Evolutionary conservation across 2,888 invertebrate species (phyloP), one percentile per base, ranked within the genome.

Genomic region (Chrysolina oricalcia): DNA sequence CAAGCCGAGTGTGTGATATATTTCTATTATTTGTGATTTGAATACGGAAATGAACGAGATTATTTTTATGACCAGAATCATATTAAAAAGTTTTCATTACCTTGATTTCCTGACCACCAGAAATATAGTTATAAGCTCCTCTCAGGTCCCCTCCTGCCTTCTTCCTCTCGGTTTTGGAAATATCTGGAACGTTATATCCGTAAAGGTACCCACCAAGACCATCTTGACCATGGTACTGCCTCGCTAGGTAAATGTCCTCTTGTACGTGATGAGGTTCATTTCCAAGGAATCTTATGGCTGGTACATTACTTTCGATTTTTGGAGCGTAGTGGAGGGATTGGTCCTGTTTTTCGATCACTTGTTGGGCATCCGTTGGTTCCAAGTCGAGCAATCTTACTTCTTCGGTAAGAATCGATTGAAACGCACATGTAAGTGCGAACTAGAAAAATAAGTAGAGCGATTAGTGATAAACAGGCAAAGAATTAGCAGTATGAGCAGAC

Each of bases 101-200:
- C 90, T 92, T 91, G 74, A 93, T 90, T 74, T 91, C 89, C 72
- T 92, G 90, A 21, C 92, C 92, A 76, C 92, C 91, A 80, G 91
- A 91, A 62, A 91, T 91, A 88, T 93, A 95, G 77, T 92, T 92
- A 87, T 94, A 95, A 10, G 93, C 91, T n/a, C 95, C 95, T 27
- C 90, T 89, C 19, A 95, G 92, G 72, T 92, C 91, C 19, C 95
- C 94, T 17, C 94, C 94, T 0, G 91, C 90, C 75, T 92, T 91
- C 70, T 94, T 92, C 85, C 92, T 92, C 87, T 95, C 95, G 56
- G 93, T 92, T 86, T 94, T 93, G 4, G 94, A 91, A 71, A 94
- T 94, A 84, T 94, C 92, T 63, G 94, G 94, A 4, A 93, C 92
- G 74, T 92, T 90, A 86, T 94, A 95, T 0, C 95, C 95, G 81